Evolutionary conservation across 2,888 invertebrate genomes (phyloP).

Genomic region (Agonopterix alstromeriana): DNA sequence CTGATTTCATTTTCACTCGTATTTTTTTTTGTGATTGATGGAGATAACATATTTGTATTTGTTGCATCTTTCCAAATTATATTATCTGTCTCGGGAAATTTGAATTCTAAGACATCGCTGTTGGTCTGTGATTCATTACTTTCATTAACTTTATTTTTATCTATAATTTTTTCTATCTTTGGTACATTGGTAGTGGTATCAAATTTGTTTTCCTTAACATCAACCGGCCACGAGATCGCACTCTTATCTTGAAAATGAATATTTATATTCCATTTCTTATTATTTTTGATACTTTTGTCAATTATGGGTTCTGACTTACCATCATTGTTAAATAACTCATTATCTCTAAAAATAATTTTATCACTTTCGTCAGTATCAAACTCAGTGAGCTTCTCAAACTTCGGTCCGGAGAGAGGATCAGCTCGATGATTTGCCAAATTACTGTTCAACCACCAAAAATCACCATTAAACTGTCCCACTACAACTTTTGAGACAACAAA

Average conservation of each 20-base stretch:
- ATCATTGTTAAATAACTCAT: slow-evolving; percentile 15
- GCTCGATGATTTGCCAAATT: slow-evolving; percentile 27
- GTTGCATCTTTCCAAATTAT: slow-evolving; percentile 9
- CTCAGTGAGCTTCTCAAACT: slow-evolving; percentile 44
- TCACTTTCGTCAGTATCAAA: slow-evolving; percentile 55
- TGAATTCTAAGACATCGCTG: slow-evolving; percentile 30
- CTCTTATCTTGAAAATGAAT: slow-evolving; percentile 20
- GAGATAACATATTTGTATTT: slow-evolving; percentile 2
- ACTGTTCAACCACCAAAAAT: slow-evolving; percentile 63
- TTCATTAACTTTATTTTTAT: neutral
- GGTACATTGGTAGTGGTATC: neutral
- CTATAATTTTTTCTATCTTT: neutral
- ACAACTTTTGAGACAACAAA: slow-evolving; percentile 28
- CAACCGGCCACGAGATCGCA: slow-evolving; percentile 18
- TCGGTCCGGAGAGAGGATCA: slow-evolving; percentile 29
- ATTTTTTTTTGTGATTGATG: slow-evolving; percentile 5
- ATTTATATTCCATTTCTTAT: slow-evolving; percentile 8
- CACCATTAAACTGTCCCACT: slow-evolving; percentile 48
- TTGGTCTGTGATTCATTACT: neutral
- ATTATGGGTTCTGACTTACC: neutral
- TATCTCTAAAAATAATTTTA: slow-evolving; percentile 47
- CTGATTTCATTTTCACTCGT: neutral
- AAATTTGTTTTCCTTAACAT: slow-evolving; percentile 2
- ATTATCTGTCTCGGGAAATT: slow-evolving; percentile 29
- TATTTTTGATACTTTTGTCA: neutral